Base-by-base conservation (phyloP, 2,113 vertebrate genomes). In the Pseudorectes ferrugineus region DNA sequence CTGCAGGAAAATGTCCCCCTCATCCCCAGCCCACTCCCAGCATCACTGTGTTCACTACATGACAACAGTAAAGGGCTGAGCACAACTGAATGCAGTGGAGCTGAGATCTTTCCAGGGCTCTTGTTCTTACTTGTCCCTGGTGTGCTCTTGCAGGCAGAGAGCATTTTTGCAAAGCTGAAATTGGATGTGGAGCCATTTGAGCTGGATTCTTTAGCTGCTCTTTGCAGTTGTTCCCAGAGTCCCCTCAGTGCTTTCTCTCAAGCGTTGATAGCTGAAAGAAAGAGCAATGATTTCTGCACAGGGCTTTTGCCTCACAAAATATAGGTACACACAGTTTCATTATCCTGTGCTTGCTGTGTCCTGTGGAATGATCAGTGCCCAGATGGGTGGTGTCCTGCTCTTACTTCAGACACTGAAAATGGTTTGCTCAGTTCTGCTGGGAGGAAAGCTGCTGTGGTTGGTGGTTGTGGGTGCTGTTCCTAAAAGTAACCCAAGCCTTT, bases 11-110 rank as follows among this genome's bases (percentile, higher is more conserved):
- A 19, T 6, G 20, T 71, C 51, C 21, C 38, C 9, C 20, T 80
- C 46, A 20, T 71, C 33, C 57, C 42, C 38, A 70, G 61, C 57
- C 66, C 79, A 28, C 52, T 72, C 16, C 31, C 75, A 74, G 45
- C 12, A 6, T 46, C 63, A 51, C 12, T 46, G 46, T 1, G 5
- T 36, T 82, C 65, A 54, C 0, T 4, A 20, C 4, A 1, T 54
- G 26, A 40, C 65, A 62, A 8, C 52, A 38, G 51, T 7, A 31
- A 20, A 40, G 46, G 51, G 51, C 65, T 78, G 36, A 74, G 68
- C 46, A 79, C 22, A 36, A 24, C 28, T n/a, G 62, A 63, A 40
- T 10, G 25, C 81, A 36, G 1, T 7, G 13, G 33, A 85, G 71
- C 43, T 33, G 72, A 80, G 45, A 20, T 71, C 40, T 88, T 66